These are phyloP conservation scores for Syritta pipiens DNA, from an alignment of 2,888 invertebrate genomes.

Conservation along the genomic window DNA sequence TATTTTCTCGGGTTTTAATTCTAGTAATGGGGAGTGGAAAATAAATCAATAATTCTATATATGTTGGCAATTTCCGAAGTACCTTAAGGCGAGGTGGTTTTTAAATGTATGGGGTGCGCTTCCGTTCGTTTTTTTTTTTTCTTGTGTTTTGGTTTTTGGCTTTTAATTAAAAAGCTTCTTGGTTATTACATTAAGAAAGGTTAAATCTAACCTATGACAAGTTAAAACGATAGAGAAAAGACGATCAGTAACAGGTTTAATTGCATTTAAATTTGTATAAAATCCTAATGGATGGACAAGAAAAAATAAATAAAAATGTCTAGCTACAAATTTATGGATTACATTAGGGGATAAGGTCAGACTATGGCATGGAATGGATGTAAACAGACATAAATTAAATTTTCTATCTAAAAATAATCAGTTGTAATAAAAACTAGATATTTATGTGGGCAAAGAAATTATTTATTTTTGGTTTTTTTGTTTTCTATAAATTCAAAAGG, in stretches of 20 bases:
- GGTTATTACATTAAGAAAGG: constrained; percentile 13
- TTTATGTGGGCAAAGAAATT: background rate
- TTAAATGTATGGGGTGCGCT: background rate
- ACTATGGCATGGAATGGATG: background rate
- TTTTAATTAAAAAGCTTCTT: constrained; percentile 20
- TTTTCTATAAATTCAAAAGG: too few species aligned
- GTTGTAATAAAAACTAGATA: background rate
- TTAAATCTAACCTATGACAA: constrained; percentile 12
- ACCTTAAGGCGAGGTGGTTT: constrained; percentile 3
- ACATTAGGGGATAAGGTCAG: constrained; percentile 23
- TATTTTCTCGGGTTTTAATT: constrained; percentile 25
- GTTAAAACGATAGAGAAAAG: constrained; percentile 3
- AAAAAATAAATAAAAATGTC: background rate
- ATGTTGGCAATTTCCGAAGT: constrained; percentile 26
- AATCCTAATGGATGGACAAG: background rate
- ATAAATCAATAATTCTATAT: constrained; percentile 26
- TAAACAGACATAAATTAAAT: background rate
- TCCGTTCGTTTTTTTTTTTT: background rate
- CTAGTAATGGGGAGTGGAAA: constrained; percentile 9
- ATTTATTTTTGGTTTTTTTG: too few species aligned
- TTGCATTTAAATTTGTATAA: constrained; percentile 17
- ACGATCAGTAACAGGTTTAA: constrained; percentile 15
- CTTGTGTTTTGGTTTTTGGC: background rate
- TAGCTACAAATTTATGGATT: constrained; percentile 16
- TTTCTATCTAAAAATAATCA: background rate